Evolutionary conservation across 2,888 invertebrate species (phyloP), one percentile per base, ranked within the genome.

Genomic region (Neuroscelio doddi): DNA sequence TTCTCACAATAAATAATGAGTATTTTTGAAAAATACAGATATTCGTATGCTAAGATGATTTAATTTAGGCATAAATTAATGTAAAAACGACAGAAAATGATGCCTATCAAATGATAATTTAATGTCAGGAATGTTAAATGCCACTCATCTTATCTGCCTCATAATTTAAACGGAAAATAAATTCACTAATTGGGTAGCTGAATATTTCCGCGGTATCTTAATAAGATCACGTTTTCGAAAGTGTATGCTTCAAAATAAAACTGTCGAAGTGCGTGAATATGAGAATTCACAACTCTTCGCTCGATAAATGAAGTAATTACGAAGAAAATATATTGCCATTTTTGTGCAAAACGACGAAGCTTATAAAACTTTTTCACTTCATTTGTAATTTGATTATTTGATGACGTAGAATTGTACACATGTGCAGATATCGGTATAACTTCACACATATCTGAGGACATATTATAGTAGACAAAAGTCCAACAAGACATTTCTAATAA

Each of bases 241-340:
- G 41, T 41, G 41, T 12, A 12, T 16, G 24, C 26, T 24, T 3
- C 4, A 24, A 41, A 26, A 41, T 16, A 5, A 38, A 17, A 8
- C 38, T 38, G 38, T 38, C 38, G 38, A 38, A 12, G 16, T 2
- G 38, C 16, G 2, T 24, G 24, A 26, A 26, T 24, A 10, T 24
- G 24, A n/a, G 24, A 26, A 26, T 21, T 5, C 21, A 21, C 21
- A 21, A 21, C 21, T 21, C 5, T 5, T 21, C 16, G 10, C 1
- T 3, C 26, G 24, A 12, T 12, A 26, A 26, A 41, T 41, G 26
- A 41, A 41, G 41, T 41, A 41, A 41, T 41, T 41, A 41, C 17
- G 26, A 3, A 10, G 30, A 30, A 30, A 30, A 30, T 30, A 9
- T 30, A 30, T 10, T 9, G 16, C 16, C 8, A 41, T 41, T 41